phyloP scores from a whole-genome alignment of 2,113 vertebrate species.

The Coturnix japonica region DNA sequence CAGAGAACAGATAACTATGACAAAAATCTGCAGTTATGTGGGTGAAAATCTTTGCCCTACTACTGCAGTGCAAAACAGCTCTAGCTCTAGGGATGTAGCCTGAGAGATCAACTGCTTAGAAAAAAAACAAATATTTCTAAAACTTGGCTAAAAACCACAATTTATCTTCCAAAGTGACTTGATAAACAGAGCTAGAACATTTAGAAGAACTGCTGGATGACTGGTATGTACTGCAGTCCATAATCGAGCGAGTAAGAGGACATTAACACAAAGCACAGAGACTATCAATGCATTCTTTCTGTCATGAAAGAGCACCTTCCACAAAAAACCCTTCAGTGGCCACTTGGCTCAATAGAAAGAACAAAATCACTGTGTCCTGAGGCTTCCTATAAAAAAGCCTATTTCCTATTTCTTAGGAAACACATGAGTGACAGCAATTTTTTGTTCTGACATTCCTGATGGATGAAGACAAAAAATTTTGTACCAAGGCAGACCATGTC shows the following conservation, averaged over 20 bases:
- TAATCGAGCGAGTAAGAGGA: background rate
- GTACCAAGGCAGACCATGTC: background rate
- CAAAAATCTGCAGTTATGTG: background rate
- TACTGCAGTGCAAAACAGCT: background rate
- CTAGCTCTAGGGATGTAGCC: background rate
- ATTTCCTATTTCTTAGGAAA: background rate
- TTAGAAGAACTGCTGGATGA: background rate
- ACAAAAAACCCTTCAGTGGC: background rate
- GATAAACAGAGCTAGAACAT: background rate
- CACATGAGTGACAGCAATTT: constrained; percentile 63
- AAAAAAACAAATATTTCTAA: background rate
- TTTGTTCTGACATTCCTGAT: constrained; percentile 29
- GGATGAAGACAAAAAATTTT: background rate
- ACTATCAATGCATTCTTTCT: background rate
- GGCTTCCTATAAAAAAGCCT: background rate
- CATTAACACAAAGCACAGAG: background rate
- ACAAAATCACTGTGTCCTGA: background rate
- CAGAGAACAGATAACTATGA: background rate
- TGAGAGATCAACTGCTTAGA: background rate
- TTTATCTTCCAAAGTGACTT: background rate
- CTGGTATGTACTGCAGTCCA: background rate
- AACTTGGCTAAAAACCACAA: background rate
- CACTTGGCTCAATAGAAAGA: background rate
- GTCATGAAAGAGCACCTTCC: background rate
- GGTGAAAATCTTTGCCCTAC: background rate